phyloP scores from a whole-genome alignment of 2,797 vertebrate genomes.

The Eidolon dupreanum region DNA sequence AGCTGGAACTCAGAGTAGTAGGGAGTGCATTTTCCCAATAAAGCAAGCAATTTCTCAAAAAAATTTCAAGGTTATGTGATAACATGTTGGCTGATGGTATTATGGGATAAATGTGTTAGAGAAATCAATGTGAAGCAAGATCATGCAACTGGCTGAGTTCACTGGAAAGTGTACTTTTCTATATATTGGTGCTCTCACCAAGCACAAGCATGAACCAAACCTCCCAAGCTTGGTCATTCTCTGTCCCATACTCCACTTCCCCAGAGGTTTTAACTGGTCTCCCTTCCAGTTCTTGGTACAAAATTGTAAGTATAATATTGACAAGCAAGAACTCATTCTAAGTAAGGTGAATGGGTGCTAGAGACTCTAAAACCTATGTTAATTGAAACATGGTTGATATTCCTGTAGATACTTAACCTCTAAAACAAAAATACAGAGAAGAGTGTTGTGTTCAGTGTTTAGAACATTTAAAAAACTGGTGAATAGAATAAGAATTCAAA shows the following conservation, averaged over 20 bases:
- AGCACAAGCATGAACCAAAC: background rate
- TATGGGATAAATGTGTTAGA: background rate
- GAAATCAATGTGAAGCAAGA: background rate
- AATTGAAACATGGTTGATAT: background rate
- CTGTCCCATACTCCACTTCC: background rate
- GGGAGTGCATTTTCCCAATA: background rate
- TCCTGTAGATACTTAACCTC: background rate
- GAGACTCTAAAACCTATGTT: background rate
- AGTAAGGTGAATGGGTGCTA: background rate
- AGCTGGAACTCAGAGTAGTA: background rate
- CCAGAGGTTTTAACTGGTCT: background rate
- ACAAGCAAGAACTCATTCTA: background rate
- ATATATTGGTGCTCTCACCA: background rate
- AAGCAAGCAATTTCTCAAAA: background rate
- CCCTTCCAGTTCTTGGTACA: background rate
- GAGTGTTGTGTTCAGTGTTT: background rate
- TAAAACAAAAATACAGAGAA: background rate
- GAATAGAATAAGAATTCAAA: background rate
- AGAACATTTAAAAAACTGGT: background rate
- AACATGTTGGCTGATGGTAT: background rate
- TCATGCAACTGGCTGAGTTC: background rate
- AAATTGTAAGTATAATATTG: background rate
- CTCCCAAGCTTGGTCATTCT: background rate
- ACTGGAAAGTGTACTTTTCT: background rate
- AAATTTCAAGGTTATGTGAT: background rate